A percentile compares a stretch with the other conserved stretches of the same genome.
Evolutionary conservation across 2,113 vertebrate genomes (phyloP).

Genomic region (Dunckerocampus dactyliophorus): DNA sequence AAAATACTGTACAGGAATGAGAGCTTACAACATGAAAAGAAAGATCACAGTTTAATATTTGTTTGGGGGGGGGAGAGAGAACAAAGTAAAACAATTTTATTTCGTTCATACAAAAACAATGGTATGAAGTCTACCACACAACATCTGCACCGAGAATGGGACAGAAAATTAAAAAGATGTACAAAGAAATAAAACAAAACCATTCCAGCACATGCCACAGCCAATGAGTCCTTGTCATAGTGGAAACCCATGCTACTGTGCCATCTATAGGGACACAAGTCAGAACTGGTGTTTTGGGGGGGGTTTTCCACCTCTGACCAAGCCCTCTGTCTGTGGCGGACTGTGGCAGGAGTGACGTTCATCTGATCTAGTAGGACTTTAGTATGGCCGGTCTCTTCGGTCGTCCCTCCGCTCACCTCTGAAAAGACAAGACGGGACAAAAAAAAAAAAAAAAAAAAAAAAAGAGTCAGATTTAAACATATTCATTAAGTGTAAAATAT

Average conservation of each 20-base stretch:
- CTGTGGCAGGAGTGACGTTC: slow-evolving; percentile 45
- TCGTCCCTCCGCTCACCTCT: slow-evolving; percentile 78
- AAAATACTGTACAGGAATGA: background rate
- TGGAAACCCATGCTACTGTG: slow-evolving; percentile 42
- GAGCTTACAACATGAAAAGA: slow-evolving; percentile 24
- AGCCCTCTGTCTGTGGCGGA: slow-evolving; percentile 8
- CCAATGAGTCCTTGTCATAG: slow-evolving; percentile 52
- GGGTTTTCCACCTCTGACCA: slow-evolving; percentile 13
- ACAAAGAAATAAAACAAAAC: slow-evolving; percentile 61
- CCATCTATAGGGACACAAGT: slow-evolving; percentile 37
- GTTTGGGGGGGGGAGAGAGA: slow-evolving; percentile 32
- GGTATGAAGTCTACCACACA: slow-evolving; percentile 59
- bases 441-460: background rate
- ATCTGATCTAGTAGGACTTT: slow-evolving; percentile 18
- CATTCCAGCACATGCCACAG: slow-evolving; percentile 41
- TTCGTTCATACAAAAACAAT: slow-evolving; percentile 74
- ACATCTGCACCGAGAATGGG: slow-evolving; percentile 55
- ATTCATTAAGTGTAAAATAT: background rate
- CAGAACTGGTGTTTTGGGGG: slow-evolving; percentile 12
- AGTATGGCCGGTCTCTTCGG: slow-evolving; percentile 77
- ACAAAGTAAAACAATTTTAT: slow-evolving; percentile 70
- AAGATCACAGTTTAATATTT: slow-evolving; percentile 71
- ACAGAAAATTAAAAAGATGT: slow-evolving; percentile 67
- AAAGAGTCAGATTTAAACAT: background rate
- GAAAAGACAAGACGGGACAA: slow-evolving; percentile 5